Conservation (phyloP, 2,113 vertebrate genomes). For the Electrona antarctica region DNA sequence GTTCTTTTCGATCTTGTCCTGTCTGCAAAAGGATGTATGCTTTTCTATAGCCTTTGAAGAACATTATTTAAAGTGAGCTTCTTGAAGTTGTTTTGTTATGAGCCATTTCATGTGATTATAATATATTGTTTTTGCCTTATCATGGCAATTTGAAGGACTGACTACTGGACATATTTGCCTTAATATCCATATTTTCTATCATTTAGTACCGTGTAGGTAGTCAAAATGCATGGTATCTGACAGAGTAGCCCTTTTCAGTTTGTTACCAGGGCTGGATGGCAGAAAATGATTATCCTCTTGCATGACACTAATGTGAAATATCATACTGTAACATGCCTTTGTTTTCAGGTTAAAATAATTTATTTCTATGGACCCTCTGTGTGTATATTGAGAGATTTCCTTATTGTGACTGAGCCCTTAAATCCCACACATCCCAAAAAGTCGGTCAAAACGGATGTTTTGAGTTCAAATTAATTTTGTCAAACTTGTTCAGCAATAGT, state of each 20-base stretch:
- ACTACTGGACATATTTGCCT: conserved; percentile 63
- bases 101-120: not conserved
- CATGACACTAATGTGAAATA: conserved; percentile 62
- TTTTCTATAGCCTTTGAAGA: conserved; percentile 69
- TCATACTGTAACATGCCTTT: conserved; percentile 49
- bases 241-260: conserved; percentile 24
- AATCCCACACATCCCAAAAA: not conserved
- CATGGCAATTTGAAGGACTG: conserved; percentile 49
- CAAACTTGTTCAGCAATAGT: conserved; percentile 1
- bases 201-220: conserved; percentile 40
- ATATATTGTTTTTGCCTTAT: conserved; percentile 32
- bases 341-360: conserved; percentile 16
- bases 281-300: conserved; percentile 50
- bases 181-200: conserved; percentile 63
- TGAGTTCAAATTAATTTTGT: conserved; percentile 22
- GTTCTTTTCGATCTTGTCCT: not conserved
- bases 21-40: conserved; percentile 24
- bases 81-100: conserved; percentile 27
- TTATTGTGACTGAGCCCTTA: conserved; percentile 49
- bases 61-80: conserved; percentile 53
- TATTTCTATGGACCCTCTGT: conserved; percentile 37
- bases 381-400: conserved; percentile 33
- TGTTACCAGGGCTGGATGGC: conserved; percentile 29
- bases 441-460: conserved; percentile 20
- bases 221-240: conserved; percentile 46